Base-by-base conservation (phyloP, 2,113 vertebrate genomes). In the Hyaena hyaena region DNA sequence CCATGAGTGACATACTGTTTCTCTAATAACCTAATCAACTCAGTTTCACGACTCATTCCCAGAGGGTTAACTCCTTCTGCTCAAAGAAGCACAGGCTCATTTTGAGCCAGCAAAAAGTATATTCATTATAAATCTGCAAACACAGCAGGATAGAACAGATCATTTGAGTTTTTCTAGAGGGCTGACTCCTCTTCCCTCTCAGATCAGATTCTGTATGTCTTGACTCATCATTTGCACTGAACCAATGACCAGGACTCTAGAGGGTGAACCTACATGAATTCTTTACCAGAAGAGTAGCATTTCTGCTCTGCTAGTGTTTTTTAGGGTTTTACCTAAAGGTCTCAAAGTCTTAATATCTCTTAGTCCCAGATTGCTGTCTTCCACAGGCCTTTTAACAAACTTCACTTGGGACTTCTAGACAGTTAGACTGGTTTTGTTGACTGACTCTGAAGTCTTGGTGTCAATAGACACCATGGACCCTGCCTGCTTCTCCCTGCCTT, bases 41-140 rank as follows among this genome's bases (percentile, higher is more conserved):
- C 85, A 93, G 12, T 58, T 79, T 74, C 77, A 87, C 28, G 61
- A 4, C 9, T 81, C 24, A n/a, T 68, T 96, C 61, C 77, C 48
- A 15, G 35, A 88, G 21, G 12, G 63, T 94, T 91, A 93, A 81
- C 83, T 96, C 66, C 87, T 93, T 87, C 90, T 94, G 35, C 12
- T 82, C 81, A 69, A 81, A 10, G 39, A 3, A 7, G 21, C 58
- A 39, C 15, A 48, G 15, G 43, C 17, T 66, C 26, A 88, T 33
- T 35, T 28, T 58, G 76, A 96, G 23, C 4, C 69, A 8, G 63
- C 33, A 55, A 43, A 92, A 76, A 23, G 39, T 71, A 1, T 87
- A 11, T n/a, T 66, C 50, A 33, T 35, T 73, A 15, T 74, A 66
- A 74, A 86, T 45, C 33, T 43, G 35, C 8, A 50, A 68, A 43